Evolutionary conservation across 2,113 vertebrate species (phyloP).

Genomic region (Callocephalon fimbriatum): DNA sequence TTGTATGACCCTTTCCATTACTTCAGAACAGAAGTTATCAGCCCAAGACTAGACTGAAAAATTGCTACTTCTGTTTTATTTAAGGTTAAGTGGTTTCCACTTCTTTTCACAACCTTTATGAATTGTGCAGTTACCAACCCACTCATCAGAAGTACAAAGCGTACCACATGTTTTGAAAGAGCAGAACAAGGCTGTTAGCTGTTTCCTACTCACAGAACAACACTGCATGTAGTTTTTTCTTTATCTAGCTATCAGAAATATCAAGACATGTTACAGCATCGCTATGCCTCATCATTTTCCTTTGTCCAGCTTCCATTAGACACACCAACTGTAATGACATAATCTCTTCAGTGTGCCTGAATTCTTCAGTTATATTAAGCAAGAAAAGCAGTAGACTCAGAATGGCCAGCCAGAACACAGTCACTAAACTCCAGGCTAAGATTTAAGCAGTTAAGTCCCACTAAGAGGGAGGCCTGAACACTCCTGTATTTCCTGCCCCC

Average conservation of each 20-base stretch:
- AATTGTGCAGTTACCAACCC: neutral
- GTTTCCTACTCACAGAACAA: neutral
- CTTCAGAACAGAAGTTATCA: neutral
- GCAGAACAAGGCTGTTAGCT: neutral
- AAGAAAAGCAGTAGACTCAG: neutral
- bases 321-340: neutral
- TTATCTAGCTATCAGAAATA: neutral
- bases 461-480: neutral
- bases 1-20: neutral
- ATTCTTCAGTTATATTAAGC: neutral
- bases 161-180: neutral
- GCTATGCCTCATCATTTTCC: fast-evolving
- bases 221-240: neutral
- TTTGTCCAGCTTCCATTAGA: neutral
- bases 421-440: neutral
- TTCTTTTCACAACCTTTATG: neutral
- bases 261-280: neutral
- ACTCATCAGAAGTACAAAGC: neutral
- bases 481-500: neutral
- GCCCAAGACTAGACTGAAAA: neutral
- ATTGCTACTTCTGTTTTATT: neutral
- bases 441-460: neutral
- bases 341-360: neutral
- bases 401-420: neutral
- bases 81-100: neutral